Conservation (phyloP, 2,888 invertebrate genomes). For the Allygus modestus region DNA sequence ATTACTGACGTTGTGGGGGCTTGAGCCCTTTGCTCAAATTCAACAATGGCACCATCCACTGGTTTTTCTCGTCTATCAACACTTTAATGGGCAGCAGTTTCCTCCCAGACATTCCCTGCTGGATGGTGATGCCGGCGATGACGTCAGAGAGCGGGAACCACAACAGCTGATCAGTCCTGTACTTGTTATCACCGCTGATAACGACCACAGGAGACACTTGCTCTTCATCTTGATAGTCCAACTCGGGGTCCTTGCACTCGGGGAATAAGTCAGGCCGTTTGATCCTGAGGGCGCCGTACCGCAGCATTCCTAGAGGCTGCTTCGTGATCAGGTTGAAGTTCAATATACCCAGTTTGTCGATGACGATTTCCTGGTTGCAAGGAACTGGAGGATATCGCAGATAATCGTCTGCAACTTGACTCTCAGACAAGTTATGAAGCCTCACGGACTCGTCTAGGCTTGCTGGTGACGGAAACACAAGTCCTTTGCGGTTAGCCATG, state of each 20-base stretch:
- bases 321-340: not conserved
- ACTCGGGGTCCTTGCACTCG: not conserved
- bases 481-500: not conserved
- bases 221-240: slow-evolving; percentile 16
- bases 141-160: slow-evolving; percentile 9
- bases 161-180: not conserved
- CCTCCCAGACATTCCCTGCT: not conserved
- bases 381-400: not conserved
- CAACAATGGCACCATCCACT: slow-evolving; percentile 8
- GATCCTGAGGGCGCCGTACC: not conserved
- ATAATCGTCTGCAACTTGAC: slow-evolving; percentile 10
- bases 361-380: slow-evolving; percentile 12
- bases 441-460: not conserved
- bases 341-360: slow-evolving; percentile 2
- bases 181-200: slow-evolving; percentile 17
- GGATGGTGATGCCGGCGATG: not conserved
- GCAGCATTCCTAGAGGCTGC: not conserved
- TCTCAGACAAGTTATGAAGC: not conserved
- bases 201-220: slow-evolving; percentile 13
- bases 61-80: slow-evolving; percentile 1
- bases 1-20: not conserved
- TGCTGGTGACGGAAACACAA: not conserved
- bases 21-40: not conserved
- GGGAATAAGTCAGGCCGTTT: slow-evolving; percentile 9
- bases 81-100: slow-evolving; percentile 11